Base-by-base conservation (phyloP, 2,888 invertebrate species). In the Oscheius sp. region DNA sequence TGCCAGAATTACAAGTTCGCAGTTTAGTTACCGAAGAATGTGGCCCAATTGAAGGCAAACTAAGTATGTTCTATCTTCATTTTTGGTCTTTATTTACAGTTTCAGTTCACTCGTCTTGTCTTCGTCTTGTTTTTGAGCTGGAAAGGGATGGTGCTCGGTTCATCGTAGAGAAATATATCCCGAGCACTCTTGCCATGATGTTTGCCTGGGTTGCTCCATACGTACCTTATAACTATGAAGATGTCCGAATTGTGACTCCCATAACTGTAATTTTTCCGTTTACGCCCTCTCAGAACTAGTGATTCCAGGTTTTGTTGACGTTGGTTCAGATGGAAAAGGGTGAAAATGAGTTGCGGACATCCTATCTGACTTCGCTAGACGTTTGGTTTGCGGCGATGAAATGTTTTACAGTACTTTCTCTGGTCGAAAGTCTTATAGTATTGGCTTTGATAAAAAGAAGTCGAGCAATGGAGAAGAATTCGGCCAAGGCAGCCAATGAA, bases 301-400 rank as follows among this genome's bases (percentile, higher is more conserved):
- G 41, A 52, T 69, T 79, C 46, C 27, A 85, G 84, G 84, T 87
- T 0, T 80, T 88, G 5, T 81, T 88, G 3, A 85, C 87, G 2
- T 76, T 88, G 35, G 87, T 86, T 21, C 87, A 88, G 76, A 86
- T 88, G 86, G 86, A 85, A 68, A 87, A 87, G 35, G 87, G 85
- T 6, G 86, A 86, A 61, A 70, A 80, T 61, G 83, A 84, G 45
- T 81, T 86, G 18, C 73, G 83, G n/a, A 83, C 80, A 6, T 84
- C 85, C 2, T 87, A 87, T 69, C 73, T 87, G 63, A 87, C 87
- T 1, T 84, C 86, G 2, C 81, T 87, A 59, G 86, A 87, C 64
- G 79, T 84, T 55, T 87, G 87, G 87, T 87, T 86, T 69, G 83
- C 77, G 3, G 85, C 78, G 7, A 83, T 84, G 84, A 83, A 83